Conservation (phyloP, 2,113 vertebrate genomes). For the Neodontobutis hainanensis region DNA sequence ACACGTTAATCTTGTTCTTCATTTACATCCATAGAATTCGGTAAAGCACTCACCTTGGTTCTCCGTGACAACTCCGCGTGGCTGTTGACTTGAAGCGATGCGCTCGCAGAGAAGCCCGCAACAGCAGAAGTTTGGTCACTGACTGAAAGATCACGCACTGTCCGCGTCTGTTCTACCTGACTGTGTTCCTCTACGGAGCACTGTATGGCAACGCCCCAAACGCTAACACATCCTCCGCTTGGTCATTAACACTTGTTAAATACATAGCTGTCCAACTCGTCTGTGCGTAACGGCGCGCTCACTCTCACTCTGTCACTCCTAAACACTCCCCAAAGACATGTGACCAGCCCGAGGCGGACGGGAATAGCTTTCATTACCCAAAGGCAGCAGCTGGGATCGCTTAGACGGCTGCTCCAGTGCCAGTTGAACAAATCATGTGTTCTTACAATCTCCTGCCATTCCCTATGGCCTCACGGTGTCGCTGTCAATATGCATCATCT, state of each 20-base stretch:
- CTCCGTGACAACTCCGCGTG: conserved; percentile 46
- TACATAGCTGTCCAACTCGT: conserved; percentile 50
- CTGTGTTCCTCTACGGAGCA: background rate
- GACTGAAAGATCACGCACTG: conserved; percentile 28
- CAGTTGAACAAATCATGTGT: conserved; percentile 29
- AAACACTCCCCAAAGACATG: conserved; percentile 68
- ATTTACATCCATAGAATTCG: background rate
- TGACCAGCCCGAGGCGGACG: conserved; percentile 59
- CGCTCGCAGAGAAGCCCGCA: conserved; percentile 30
- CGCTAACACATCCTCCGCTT: conserved; percentile 34
- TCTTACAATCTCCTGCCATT: background rate
- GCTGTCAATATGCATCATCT: conserved; percentile 37
- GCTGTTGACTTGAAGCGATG: conserved; percentile 38
- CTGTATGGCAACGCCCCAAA: conserved; percentile 47
- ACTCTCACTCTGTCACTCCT: conserved; percentile 24
- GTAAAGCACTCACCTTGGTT: conserved; percentile 54
- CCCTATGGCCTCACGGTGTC: conserved; percentile 47
- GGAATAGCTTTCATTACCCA: conserved; percentile 53
- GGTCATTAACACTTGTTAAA: conserved; percentile 24
- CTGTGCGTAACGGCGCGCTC: conserved; percentile 55
- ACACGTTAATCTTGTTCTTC: conserved; percentile 12
- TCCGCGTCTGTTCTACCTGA: conserved; percentile 5
- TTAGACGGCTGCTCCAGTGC: conserved; percentile 49
- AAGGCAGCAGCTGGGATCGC: conserved; percentile 62
- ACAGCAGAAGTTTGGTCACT: conserved; percentile 60